Percentiles rank a stretch among this genome's conserved stretches.
Evolutionary conservation across 2,113 vertebrate species (phyloP).

Genomic region (Semnornis frantzii): DNA sequence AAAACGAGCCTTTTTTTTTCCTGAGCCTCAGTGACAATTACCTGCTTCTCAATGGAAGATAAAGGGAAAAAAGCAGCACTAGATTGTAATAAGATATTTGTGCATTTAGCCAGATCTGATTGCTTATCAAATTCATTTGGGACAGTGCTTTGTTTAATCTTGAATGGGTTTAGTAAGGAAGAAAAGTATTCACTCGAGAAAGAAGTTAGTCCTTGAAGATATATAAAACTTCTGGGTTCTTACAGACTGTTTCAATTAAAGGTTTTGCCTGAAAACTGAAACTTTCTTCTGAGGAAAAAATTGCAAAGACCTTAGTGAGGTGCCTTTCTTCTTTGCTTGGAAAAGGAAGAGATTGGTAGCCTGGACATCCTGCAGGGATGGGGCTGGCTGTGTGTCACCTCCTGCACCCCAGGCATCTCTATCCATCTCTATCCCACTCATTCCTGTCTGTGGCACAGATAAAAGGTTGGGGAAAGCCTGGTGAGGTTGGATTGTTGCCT

Average conservation of each 20-base stretch:
- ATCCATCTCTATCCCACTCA: not conserved
- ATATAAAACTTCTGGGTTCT: not conserved
- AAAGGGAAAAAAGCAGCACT: not conserved
- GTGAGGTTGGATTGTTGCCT: not conserved
- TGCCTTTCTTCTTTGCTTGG: not conserved
- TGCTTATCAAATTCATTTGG: not conserved
- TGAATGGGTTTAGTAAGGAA: not conserved
- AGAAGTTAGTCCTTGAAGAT: not conserved
- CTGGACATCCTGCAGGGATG: not conserved
- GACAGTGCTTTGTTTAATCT: not conserved
- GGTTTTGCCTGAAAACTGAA: not conserved
- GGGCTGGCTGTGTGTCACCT: not conserved
- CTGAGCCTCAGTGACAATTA: not conserved
- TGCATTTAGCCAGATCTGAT: not conserved
- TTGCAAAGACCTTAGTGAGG: not conserved
- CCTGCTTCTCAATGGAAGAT: not conserved
- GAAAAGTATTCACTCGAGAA: not conserved
- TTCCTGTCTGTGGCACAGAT: not conserved
- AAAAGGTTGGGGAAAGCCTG: accelerated
- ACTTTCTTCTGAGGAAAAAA: not conserved
- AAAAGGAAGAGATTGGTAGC: not conserved
- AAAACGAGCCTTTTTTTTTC: not conserved
- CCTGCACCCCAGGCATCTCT: not conserved
- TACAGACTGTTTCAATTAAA: not conserved
- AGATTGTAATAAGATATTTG: not conserved